Evolutionary conservation across 2,888 invertebrate genomes (phyloP), one percentile per base, ranked within the genome.

Genomic region (Zhuqinia jingwanae): DNA sequence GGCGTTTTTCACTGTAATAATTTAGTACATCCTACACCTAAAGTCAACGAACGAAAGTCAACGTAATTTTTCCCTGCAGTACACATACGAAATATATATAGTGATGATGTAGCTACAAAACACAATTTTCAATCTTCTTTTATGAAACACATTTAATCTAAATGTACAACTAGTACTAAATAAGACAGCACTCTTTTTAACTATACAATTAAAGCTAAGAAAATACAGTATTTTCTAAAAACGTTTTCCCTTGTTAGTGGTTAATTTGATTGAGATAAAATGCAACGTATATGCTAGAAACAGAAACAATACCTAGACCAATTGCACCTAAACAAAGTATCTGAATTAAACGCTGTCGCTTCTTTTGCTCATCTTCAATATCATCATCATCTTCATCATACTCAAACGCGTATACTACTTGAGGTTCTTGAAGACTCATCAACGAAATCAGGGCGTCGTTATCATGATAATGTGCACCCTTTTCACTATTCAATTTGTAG

Each of bases 261-360:
- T 17, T 68, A 25, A 83, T 76, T 42, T 83, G 50, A 53, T 83
- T 83, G 27, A 83, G 68, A 77, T 83, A 83, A 65, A 83, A 83
- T 2, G 83, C 83, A 6, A 83, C 83, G 25, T 83, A 83, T 63
- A 83, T 83, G 15, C 76, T 76, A 65, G 83, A 83, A 10, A 68
- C 76, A 25, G 76, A 76, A 25, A 83, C 83, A 17, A 83, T 56
- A 17, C 83, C 83, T 36, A 83, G 83, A 65, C 83, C 83, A 65
- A 83, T 56, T 5, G 83, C 76, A 83, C 83, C 83, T 68, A 83
- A 77, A 76, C 83, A 83, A 36, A 83, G 65, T 53, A 83, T 83
- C 76, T 83, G 83, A 65, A 83, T 27, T 45, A 83, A 36, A 17
- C 83, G 83, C 45, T 82, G 82, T 22, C 82, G 60, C 22, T 65